Evolutionary conservation across 2,888 invertebrate genomes (phyloP), one percentile per base, ranked within the genome.

Genomic region (Dendrolimus houi): DNA sequence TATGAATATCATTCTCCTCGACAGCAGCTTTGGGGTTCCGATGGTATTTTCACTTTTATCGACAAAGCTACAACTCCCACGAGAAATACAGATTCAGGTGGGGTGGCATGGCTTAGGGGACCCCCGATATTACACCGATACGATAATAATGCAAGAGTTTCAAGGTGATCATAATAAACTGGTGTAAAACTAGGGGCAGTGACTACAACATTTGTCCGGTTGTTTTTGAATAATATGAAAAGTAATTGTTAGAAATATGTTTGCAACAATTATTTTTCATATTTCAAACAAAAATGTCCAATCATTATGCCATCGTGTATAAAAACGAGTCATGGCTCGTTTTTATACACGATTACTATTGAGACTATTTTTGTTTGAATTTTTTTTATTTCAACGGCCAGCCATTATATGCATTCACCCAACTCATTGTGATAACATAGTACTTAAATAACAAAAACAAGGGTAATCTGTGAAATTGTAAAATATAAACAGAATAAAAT

Each of bases 61-160:
- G 79, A 82, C 75, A 71, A 63, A 66, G 60, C 52, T 75, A 71
- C 70, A 74, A 74, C 70, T 85, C 87, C 87, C 87, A 77, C 67
- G 87, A 83, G 87, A 84, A 83, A 83, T 85, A 71, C 66, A 64
- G 70, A 77, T 74, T 70, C 83, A 83, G 79, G 80, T 79, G 70
- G 83, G 85, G 85, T 74, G 70, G 67, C 67, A 59, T 60, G 65
- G 64, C 62, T 66, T 70, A 74, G 80, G 82, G 79, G 82, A 42
- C 63, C 73, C 64, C 71, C 65, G 72, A 73, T 73, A 77, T 75
- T 72, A 79, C 70, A 73, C 70, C 67, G 58, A 61, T 64, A 60
- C 66, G 67, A 70, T 64, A 71, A 69, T 62, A 67, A 62, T 68
- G 69, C 68, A 64, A 65, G 70, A 68, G 67, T 72, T 72, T 72